Base-by-base conservation (phyloP, 2,888 invertebrate species). In the Drosophila dives region DNA sequence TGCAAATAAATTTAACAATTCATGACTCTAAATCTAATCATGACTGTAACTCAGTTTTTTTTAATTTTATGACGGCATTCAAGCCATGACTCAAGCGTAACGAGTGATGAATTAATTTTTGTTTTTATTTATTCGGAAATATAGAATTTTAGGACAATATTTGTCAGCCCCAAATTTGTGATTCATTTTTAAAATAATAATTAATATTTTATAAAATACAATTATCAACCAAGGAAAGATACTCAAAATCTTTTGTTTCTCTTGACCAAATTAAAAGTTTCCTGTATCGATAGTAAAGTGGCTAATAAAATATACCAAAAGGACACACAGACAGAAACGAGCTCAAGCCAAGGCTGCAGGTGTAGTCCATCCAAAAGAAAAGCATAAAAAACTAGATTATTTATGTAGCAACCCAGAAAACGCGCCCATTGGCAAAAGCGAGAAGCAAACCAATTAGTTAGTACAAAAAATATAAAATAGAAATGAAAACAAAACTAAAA, bases 401-500 rank as follows among this genome's bases (percentile, higher is more conserved):
- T 84, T 80, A 89, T 78, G 59, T 29, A 65, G 7, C 65, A 75
- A 83, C 83, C 75, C 61, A 69, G 71, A 72, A 72, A 70, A 54
- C 49, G 15, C 50, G 64, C 56, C 61, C 60, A 74, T 53, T 66
- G 55, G 49, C 45, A 71, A 77, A 71, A 61, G 59, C 63, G 59
- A 34, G 70, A 34, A 48, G n/a, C 58, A 17, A 64, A 40, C 74
- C 81, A 88, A 86, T 86, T 89, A 86, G 88, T 87, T 81, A 86
- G 76, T 71, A 68, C 50, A 79, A 89, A 79, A 89, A 77, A 77
- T 87, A 88, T 85, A 79, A 73, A 80, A 74, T 64, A 71, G 73
- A 66, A 58, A 60, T 20, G 32, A 53, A 11, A n/a, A 71, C 29
- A 45, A 55, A n/a, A n/a, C 26, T 11, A 65, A 34, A 63, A 62